phyloP scores from a whole-genome alignment of 2,888 invertebrate species.

The Netelia virgata region DNA sequence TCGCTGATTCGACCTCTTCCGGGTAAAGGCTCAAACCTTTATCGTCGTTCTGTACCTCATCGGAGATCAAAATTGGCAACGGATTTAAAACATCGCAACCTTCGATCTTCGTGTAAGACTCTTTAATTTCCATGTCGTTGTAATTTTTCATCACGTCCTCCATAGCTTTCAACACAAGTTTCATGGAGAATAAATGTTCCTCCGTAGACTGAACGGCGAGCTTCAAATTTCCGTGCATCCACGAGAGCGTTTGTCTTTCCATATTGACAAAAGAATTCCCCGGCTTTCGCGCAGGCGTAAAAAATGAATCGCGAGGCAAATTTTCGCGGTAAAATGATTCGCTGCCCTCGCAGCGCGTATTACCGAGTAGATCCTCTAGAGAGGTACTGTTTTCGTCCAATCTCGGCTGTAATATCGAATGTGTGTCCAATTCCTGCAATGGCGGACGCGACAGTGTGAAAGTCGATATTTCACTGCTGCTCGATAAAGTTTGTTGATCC shows the following conservation, averaged over 20 bases:
- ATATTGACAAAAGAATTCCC: not conserved
- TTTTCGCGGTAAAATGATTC: conserved; percentile 4
- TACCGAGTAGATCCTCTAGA: conserved; percentile 25
- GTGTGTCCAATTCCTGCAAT: conserved; percentile 1
- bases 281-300: not conserved
- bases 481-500: conserved; percentile 19
- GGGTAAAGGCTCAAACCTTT: not conserved
- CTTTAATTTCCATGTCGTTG: not conserved
- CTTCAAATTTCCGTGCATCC: conserved; percentile 48
- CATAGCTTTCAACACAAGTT: conserved; percentile 18
- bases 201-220: conserved; percentile 31
- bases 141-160: conserved; percentile 19
- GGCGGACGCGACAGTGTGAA: not conserved
- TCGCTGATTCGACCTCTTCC: not conserved
- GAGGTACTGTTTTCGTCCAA: not conserved
- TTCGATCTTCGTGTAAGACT: not conserved
- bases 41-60: not conserved
- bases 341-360: not conserved
- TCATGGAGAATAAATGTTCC: conserved; percentile 54
- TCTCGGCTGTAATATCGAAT: not conserved
- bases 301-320: conserved; percentile 38
- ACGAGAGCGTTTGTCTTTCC: conserved; percentile 27
- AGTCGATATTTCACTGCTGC: not conserved
- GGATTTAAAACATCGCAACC: not conserved
- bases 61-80: not conserved